Base-by-base conservation (phyloP, 2,113 vertebrate genomes). In the Melospiza georgiana region DNA sequence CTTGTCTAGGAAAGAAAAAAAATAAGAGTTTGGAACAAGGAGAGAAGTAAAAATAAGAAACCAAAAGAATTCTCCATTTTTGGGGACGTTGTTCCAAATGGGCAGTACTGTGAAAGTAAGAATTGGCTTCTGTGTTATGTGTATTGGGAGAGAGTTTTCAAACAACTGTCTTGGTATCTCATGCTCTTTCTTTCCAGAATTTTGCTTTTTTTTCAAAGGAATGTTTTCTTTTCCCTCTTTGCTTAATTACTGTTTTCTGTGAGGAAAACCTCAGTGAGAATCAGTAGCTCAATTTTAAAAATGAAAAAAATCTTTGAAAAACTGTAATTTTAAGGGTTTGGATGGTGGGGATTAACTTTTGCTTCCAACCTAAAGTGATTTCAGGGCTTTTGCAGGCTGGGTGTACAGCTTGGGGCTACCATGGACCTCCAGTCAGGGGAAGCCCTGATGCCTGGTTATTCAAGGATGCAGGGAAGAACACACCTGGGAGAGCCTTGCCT, bases 121-220 rank as follows among this genome's bases (percentile, higher is more conserved):
- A 83, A 46, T 73, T 96, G 89, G 84, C 89, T 82, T 39, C 58
- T 0, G 0, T 23, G 5, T 79, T 90, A 41, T 65, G 15, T 65
- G 61, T 76, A 6, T 54, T 91, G 58, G n/a, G 74, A 90, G 58
- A 75, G 49, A 62, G 78, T 28, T 95, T 95, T 93, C 58, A 79
- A 82, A 73, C 41, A 82, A 87, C 58, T 76, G 65, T 5, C 3
- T 83, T 0, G 0, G 18, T 92, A 82, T 94, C 74, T 94, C 62
- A 66, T 65, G 28, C n/a, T 72, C 11, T 72, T 91, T 30, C 82
- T 82, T 87, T 91, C 78, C 84, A 91, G 27, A 19, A 21, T 41
- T 15, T 51, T 74, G 31, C 33, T 27, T n/a, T 54, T 65, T 74
- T 37, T 65, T 27, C 23, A 11, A 66, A 83, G 14, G 55, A 94